A percentile compares a stretch with the other conserved stretches of the same genome.
Conservation (phyloP, 37 sponge, comb jelly and placozoan genomes). For the Axinella damicornis region DNA sequence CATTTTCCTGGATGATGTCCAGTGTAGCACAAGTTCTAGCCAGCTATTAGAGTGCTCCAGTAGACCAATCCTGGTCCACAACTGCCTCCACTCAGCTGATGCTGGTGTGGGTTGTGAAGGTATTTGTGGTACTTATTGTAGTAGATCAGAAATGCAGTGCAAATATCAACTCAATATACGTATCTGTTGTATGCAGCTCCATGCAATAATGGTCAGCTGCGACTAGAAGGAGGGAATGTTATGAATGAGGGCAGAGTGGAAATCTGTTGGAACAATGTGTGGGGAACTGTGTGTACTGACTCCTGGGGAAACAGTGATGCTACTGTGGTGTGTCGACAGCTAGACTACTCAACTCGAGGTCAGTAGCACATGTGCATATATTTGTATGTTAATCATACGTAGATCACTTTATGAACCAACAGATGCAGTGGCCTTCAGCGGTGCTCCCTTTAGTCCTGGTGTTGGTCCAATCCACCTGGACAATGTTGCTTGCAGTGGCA, state of each 20-base stretch:
- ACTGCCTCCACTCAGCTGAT: conserved; percentile 1
- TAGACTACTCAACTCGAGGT: neutral
- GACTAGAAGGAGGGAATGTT: neutral
- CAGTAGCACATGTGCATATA: too few species aligned
- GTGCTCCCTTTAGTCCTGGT: conserved; percentile 22
- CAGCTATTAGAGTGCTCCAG: neutral
- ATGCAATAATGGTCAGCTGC: conserved; percentile 7
- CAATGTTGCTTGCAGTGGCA: conserved; percentile 1
- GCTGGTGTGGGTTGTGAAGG: conserved; percentile 10
- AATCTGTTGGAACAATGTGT: neutral
- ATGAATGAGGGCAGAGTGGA: neutral
- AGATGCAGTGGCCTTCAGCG: conserved; percentile 20
- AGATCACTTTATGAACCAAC: neutral
- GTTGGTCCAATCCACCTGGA: conserved; percentile 3
- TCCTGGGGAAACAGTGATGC: neutral
- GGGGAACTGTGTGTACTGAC: neutral
- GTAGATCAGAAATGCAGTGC: too few species aligned
- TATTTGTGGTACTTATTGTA: neutral
- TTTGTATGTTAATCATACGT: neutral
- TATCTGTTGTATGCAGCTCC: conserved; percentile 4
- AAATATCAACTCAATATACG: too few species aligned
- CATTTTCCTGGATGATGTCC: too few species aligned
- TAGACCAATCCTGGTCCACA: neutral
- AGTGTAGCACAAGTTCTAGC: neutral
- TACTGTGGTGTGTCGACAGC: conserved; percentile 12